Percentiles rank a stretch among this genome's conserved stretches.
Evolutionary conservation across 2,797 vertebrate species (phyloP).

Genomic region (Holocentrus rufus): DNA sequence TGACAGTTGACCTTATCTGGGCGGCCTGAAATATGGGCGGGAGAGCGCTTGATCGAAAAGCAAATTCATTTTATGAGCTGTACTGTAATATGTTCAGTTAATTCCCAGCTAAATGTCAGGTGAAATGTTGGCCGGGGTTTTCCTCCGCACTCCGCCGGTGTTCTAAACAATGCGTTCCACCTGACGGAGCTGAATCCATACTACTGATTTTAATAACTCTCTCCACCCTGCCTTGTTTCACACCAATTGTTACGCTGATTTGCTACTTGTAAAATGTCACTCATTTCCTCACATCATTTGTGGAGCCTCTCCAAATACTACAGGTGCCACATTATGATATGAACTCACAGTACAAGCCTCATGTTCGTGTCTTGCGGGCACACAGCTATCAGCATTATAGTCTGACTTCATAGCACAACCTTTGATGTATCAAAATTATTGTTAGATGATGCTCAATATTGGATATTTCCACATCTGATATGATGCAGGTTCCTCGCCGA

Average conservation of each 20-base stretch:
- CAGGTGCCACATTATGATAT: slow-evolving; percentile 3
- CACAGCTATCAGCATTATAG: slow-evolving; percentile 1
- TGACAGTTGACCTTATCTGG: slow-evolving; percentile 87
- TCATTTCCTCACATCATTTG: slow-evolving; percentile 48
- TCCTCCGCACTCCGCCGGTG: neutral
- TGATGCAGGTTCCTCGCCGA: too few species aligned
- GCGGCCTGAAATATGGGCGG: slow-evolving; percentile 73
- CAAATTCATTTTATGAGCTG: slow-evolving; percentile 79
- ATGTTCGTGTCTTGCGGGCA: slow-evolving; percentile 35
- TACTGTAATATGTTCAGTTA: slow-evolving; percentile 78
- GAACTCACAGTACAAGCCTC: slow-evolving; percentile 21
- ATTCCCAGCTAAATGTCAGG: slow-evolving; percentile 85
- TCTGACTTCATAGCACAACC: too few species aligned
- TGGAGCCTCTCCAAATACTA: slow-evolving; percentile 18
- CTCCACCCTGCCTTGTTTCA: slow-evolving; percentile 40
- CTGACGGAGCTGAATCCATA: slow-evolving; percentile 51
- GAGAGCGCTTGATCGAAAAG: slow-evolving; percentile 77
- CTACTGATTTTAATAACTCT: slow-evolving; percentile 58
- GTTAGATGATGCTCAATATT: neutral
- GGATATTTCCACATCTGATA: too few species aligned
- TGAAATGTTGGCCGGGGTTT: slow-evolving; percentile 55
- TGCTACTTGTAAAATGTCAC: slow-evolving; percentile 68
- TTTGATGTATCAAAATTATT: neutral
- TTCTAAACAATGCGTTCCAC: slow-evolving; percentile 64
- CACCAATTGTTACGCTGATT: slow-evolving; percentile 55